Evolutionary conservation across 2,888 invertebrate genomes (phyloP), one percentile per base, ranked within the genome.

Genomic region (Antheraea assamensis): DNA sequence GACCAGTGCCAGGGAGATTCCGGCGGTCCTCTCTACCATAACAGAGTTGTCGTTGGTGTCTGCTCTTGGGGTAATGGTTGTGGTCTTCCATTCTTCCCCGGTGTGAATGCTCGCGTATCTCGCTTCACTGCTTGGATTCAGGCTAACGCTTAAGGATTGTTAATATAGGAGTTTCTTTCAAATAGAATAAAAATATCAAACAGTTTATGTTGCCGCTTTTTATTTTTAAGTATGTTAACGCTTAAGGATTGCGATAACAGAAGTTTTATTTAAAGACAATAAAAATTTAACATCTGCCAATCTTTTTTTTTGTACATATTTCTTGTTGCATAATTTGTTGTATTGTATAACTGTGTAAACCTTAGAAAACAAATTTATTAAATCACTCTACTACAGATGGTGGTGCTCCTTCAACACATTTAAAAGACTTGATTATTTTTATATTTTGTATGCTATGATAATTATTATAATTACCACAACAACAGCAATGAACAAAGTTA

Each of bases 1-100:
- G 91, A 88, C 75, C 88, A 89, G 81, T 92, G 92, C 83, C 84
- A 83, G 74, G 88, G 88, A 1, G 92, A 90, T 78, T 86, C 87
- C 42, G 92, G 92, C 1, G 87, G 91, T 55, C 90, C 92, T 49
- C 85, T 27, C 61, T 61, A 61, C 61, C 24, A 61, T 5, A 61
- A 61, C 61, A 15, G 17, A 13, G 27, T 61, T 15, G 27, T 61
- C 15, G 24, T 61, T 15, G 61, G 27, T 27, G 27, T 27, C 3
- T 61, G 27, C 27, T 61, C 61, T 27, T 85, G 78, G 76, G 85
- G 86, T 0, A 10, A 64, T 0, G 76, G 79, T 10, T 87, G 86
- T 70, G 86, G 80, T 27, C 19, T 15, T n/a, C 4, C 55, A 2
- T 91, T 15, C 76, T 80, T 89, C 81, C 74, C 85, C 27, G 83